These are phyloP conservation scores for Drosophila quadrilineata DNA, from an alignment of 1,140 invertebrate species.

Conservation along the genomic window DNA sequence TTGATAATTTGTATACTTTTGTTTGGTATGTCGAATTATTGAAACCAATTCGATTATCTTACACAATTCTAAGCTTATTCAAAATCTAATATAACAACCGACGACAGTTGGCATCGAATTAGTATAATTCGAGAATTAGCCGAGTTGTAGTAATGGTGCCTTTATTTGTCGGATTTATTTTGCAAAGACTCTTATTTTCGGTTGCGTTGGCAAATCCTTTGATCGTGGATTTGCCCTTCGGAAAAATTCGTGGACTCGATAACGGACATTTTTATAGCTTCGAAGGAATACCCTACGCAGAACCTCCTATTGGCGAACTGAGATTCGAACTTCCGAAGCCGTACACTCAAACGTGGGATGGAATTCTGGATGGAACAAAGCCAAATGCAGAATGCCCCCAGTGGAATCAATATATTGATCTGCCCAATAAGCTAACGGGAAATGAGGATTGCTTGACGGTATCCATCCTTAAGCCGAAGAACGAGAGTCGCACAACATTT, in stretches of 20 bases:
- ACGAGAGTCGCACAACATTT: constrained; percentile 9
- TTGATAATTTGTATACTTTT: too few species aligned
- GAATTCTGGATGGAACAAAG: neutral
- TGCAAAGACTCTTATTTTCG: neutral
- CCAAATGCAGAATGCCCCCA: constrained; percentile 37
- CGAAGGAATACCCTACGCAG: constrained; percentile 23
- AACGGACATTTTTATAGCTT: constrained; percentile 54
- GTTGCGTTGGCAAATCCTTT: constrained; percentile 2
- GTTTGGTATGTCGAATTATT: too few species aligned
- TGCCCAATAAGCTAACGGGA: constrained; percentile 38
- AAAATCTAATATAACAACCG: too few species aligned
- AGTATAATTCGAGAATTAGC: neutral
- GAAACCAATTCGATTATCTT: too few species aligned
- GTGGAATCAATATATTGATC: constrained; percentile 36
- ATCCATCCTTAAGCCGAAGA: constrained; percentile 70
- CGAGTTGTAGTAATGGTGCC: too few species aligned
- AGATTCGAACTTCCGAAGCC: constrained; percentile 6
- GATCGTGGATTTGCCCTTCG: constrained; percentile 58
- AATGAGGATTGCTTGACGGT: constrained; percentile 76
- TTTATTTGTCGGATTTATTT: neutral
- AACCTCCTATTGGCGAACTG: constrained; percentile 4
- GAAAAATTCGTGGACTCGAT: constrained; percentile 82
- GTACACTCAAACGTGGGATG: constrained; percentile 20
- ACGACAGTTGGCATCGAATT: too few species aligned
- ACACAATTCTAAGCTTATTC: too few species aligned